Evolutionary conservation across 2,797 vertebrate genomes (phyloP).

Genomic region (Crocidura indochinensis): DNA sequence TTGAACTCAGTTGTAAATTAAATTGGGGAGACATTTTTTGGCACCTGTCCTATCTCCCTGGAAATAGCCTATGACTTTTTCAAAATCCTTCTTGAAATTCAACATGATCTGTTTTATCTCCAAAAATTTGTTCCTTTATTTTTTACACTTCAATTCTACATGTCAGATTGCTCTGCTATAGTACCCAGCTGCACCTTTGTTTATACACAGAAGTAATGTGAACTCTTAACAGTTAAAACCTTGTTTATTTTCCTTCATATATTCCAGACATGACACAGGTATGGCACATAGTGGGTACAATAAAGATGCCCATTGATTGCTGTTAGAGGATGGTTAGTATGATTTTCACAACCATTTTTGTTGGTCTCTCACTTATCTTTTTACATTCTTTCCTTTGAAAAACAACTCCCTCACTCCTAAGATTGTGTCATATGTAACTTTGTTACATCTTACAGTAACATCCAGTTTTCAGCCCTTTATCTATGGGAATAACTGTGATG

Average conservation of each 20-base stretch:
- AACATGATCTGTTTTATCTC: neutral
- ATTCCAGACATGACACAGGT: neutral
- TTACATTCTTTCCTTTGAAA: neutral
- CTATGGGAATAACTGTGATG: neutral
- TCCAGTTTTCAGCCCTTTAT: neutral
- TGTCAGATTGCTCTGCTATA: neutral
- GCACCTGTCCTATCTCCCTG: neutral
- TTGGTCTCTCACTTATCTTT: neutral
- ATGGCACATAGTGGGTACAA: fast-evolving
- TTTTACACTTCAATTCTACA: neutral
- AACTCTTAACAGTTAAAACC: no score
- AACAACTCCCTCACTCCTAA: neutral
- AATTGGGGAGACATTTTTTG: neutral
- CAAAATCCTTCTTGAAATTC: neutral
- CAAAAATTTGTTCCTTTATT: neutral
- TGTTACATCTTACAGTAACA: no score
- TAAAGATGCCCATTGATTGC: neutral
- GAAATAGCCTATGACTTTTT: neutral
- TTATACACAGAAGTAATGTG: neutral
- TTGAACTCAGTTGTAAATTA: neutral
- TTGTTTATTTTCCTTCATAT: neutral
- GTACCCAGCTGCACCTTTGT: neutral
- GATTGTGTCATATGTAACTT: neutral
- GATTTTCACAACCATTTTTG: neutral
- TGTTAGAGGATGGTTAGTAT: neutral